phyloP scores from a whole-genome alignment of 2,888 invertebrate species.

The Andrena bicolor region DNA sequence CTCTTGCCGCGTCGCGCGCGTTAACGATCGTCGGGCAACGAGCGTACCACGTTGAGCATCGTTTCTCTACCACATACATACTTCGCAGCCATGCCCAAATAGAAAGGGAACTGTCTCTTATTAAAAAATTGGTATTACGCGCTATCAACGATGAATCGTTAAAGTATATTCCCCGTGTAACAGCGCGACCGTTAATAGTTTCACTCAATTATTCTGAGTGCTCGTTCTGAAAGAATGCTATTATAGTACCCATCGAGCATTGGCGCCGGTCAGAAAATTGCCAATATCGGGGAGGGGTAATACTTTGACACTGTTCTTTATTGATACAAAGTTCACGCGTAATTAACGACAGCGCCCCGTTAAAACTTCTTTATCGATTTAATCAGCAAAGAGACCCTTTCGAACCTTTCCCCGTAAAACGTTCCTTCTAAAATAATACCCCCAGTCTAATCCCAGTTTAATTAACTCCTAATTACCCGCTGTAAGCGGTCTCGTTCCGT shows the following conservation, averaged over 20 bases:
- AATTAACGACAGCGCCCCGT: constrained; percentile 13
- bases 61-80: background rate
- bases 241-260: constrained; percentile 33
- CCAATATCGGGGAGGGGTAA: constrained; percentile 17
- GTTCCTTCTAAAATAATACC: background rate
- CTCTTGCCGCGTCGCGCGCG: background rate
- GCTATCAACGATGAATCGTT: constrained; percentile 10
- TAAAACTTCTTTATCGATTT: background rate
- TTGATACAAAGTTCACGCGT: constrained; percentile 14
- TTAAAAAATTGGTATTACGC: background rate
- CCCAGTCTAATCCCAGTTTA: background rate
- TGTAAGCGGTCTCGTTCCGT: no score
- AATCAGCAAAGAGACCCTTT: background rate
- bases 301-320: constrained; percentile 20
- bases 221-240: constrained; percentile 25
- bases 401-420: background rate
- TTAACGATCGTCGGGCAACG: background rate
- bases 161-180: background rate
- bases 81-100: background rate
- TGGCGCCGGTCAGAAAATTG: constrained; percentile 12
- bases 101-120: background rate
- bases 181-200: constrained; percentile 33
- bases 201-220: constrained; percentile 52
- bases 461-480: no score
- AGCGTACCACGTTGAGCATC: background rate